Base-by-base conservation (phyloP, 2,113 vertebrate genomes). In the Eulacestoma nigropectus region DNA sequence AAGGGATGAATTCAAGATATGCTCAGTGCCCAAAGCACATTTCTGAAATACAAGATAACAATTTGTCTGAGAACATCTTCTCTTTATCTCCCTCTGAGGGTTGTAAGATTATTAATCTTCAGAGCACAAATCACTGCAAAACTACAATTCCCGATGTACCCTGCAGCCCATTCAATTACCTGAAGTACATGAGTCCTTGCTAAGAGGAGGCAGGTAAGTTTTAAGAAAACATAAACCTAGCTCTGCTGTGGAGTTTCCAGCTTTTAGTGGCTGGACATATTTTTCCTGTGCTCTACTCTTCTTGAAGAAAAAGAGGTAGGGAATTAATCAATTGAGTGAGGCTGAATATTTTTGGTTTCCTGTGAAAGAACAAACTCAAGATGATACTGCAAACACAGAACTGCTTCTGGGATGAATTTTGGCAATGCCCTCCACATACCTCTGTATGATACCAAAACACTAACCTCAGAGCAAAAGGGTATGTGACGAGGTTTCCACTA, bases 61-160 rank as follows among this genome's bases (percentile, higher is more conserved):
- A 95, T 95, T 93, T 97, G 95, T 97, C 95, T 96, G 81, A 94
- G 83, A 93, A 92, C 32, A 56, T 82, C 81, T 92, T 92, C 63
- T 90, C 85, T 96, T 93, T 77, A 87, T 89, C 95, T 91, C 78
- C 75, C 95, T 96, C 83, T 59, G 93, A 97, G 89, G 62, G 59
- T 62, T 96, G 52, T 35, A 80, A 96, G 82, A 96, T 97, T 96
- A 97, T 95, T 97, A 95, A 97, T 97, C 97, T 97, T 96, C 75
- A 72, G 84, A 97, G 96, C 79, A 97, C 92, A 96, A 95, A 96
- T 69, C 86, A 90, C 60, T 74, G 65, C 70, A 95, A 94, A 97
- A 98, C 97, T 98, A 98, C 96, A 97, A 90, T 96, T 98, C 97
- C 97, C 96, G 4, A 87, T 60, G 77, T 96, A 95, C 93, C 96